Base-by-base conservation (phyloP, 2,797 vertebrate species). In the Tadarida brasiliensis region DNA sequence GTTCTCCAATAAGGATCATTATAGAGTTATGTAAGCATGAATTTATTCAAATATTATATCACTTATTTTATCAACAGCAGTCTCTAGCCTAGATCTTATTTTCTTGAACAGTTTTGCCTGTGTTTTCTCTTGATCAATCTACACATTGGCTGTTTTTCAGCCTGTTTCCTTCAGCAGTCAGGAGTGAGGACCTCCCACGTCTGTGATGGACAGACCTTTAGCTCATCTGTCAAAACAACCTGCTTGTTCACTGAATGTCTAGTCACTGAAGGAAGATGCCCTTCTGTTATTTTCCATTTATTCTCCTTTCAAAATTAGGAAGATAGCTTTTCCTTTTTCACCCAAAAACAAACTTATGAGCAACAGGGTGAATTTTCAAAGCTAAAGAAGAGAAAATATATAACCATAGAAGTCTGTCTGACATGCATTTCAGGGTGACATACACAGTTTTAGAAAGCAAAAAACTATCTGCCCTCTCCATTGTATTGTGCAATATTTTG, bases 191-290 rank as follows among this genome's bases (percentile, higher is more conserved):
- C 80, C 92, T 96, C 77, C 87, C 90, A 94, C 90, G 84, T 93
- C 28, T 92, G 47, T 90, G 71, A 95, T 56, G 90, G 96, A 93
- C 61, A 96, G 91, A 97, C 80, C 87, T 94, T 96, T 93, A 94
- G 84, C 54, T 97, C 91, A 84, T 96, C 94, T 96, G 86, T 94
- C 90, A 94, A 87, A 97, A 96, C 94, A 96, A 91, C 76, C 93
- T 96, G 93, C 80, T 89, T 93, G 61, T 93, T 96, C 84, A 65
- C 44, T 74, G 87, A 96, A 89, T 93, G 82, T 92, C 90, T 90
- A 95, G 87, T 94, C 96, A 94, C 61, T 14, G 56, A 94, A 92
- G 85, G 92, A 87, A 97, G 96, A 96, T 71, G 70, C 26, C 80
- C 87, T 95, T 96, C 67, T 91, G 90, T 81, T 95, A 92, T 87